Conservation (phyloP, 2,888 invertebrate genomes). For the Endomychus coccineus region DNA sequence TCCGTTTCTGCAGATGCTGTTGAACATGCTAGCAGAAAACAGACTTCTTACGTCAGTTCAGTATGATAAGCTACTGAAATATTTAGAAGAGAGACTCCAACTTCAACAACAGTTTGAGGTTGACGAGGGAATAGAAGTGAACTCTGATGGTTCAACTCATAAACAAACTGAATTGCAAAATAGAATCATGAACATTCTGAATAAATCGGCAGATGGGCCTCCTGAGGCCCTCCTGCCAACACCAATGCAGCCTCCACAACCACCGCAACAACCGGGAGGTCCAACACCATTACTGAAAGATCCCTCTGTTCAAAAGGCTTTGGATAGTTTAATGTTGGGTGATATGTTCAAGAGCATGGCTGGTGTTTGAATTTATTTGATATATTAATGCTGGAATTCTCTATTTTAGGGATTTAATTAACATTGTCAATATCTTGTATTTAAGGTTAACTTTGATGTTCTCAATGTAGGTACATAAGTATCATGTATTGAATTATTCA, state of each 20-base stretch:
- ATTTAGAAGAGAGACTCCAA: conserved; percentile 66
- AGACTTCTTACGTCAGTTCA: conserved; percentile 67
- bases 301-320: conserved; percentile 69
- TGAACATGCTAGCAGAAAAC: conserved; percentile 78
- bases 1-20: conserved; percentile 47
- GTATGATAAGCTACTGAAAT: conserved; percentile 68
- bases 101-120: conserved; percentile 68
- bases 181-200: conserved; percentile 70
- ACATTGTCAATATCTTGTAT: too few species aligned
- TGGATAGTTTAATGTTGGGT: conserved; percentile 60
- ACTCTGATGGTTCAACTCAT: conserved; percentile 43
- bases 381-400: too few species aligned
- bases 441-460: too few species aligned
- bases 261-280: conserved; percentile 28
- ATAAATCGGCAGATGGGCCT: conserved; percentile 44
- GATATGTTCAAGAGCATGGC: conserved; percentile 50
- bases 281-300: conserved; percentile 57
- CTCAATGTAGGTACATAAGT: too few species aligned
- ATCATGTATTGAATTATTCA: too few species aligned
- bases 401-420: neutral
- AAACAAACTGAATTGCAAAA: conserved; percentile 68
- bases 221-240: conserved; percentile 38
- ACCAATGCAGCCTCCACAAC: conserved; percentile 28
- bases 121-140: conserved; percentile 54
- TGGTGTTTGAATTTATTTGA: conserved; percentile 15